A percentile compares a stretch with the other conserved stretches of the same genome.
These are phyloP conservation scores for Pithys albifrons DNA, from an alignment of 2,113 vertebrate genomes.

Conservation along the genomic window DNA sequence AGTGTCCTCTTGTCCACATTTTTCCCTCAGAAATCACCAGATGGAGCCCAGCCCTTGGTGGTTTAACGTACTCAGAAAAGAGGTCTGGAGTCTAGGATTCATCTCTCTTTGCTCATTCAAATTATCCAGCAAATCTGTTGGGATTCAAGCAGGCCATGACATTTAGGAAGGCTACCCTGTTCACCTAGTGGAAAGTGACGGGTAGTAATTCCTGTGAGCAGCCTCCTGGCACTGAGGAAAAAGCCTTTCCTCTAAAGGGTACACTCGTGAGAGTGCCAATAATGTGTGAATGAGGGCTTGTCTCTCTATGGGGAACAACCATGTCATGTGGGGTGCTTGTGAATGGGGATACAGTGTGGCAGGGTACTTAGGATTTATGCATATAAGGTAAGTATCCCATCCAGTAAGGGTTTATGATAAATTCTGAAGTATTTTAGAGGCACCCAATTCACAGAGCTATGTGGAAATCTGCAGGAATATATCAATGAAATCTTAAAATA, in stretches of 20 bases:
- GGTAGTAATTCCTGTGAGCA: accelerated
- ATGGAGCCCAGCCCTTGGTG: background rate
- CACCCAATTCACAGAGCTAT: background rate
- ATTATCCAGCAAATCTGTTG: background rate
- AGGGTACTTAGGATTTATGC: background rate
- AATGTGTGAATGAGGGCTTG: background rate
- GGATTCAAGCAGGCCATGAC: background rate
- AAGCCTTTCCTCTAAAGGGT: background rate
- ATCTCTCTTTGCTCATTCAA: background rate
- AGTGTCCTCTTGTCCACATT: background rate
- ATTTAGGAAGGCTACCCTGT: background rate
- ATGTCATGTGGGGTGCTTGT: background rate
- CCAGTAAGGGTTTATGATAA: background rate
- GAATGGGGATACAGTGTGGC: background rate
- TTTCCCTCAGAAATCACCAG: background rate
- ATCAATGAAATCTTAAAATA: background rate
- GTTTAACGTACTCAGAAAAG: background rate
- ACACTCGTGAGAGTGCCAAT: background rate
- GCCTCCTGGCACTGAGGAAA: background rate
- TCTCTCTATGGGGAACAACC: background rate
- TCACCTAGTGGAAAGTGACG: background rate
- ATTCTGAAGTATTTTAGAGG: background rate
- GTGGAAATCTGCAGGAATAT: background rate
- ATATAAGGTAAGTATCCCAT: background rate
- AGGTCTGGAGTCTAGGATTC: background rate